Conservation (phyloP, 2,113 vertebrate species). For the Emydocephalus ijimae region DNA sequence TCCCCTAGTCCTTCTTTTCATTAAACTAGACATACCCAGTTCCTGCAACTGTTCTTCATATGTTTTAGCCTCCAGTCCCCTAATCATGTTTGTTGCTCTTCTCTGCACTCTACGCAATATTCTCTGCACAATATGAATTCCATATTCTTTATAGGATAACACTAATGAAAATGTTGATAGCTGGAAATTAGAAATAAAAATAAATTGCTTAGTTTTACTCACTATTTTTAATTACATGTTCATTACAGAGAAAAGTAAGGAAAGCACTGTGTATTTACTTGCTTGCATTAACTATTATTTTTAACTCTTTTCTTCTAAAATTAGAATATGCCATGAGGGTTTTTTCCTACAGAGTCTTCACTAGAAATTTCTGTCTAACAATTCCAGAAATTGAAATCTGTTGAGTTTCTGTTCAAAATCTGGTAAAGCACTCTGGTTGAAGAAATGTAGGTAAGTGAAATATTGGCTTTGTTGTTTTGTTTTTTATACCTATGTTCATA, state of each 20-base stretch:
- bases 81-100: no score
- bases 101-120: no score
- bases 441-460: slow-evolving; percentile 65
- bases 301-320: slow-evolving; percentile 32
- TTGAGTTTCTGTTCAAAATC: slow-evolving; percentile 22
- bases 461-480: slow-evolving; percentile 27
- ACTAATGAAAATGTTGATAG: slow-evolving; percentile 9
- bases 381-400: slow-evolving; percentile 33
- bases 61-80: no score
- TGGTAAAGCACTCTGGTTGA: slow-evolving; percentile 24
- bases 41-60: no score
- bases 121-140: no score
- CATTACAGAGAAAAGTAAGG: slow-evolving; percentile 34
- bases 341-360: slow-evolving; percentile 44
- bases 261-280: slow-evolving; percentile 27
- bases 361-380: slow-evolving; percentile 14
- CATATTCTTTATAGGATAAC: slow-evolving; percentile 5
- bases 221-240: not conserved
- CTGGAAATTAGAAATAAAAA: not conserved
- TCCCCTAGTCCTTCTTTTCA: no score
- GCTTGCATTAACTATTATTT: slow-evolving; percentile 40
- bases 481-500: not conserved
- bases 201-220: slow-evolving; percentile 5
- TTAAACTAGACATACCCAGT: no score
- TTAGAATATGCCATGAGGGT: slow-evolving; percentile 18